Evolutionary conservation across 2,888 invertebrate genomes (phyloP), one percentile per base, ranked within the genome.

Genomic region (Anodontia alba): DNA sequence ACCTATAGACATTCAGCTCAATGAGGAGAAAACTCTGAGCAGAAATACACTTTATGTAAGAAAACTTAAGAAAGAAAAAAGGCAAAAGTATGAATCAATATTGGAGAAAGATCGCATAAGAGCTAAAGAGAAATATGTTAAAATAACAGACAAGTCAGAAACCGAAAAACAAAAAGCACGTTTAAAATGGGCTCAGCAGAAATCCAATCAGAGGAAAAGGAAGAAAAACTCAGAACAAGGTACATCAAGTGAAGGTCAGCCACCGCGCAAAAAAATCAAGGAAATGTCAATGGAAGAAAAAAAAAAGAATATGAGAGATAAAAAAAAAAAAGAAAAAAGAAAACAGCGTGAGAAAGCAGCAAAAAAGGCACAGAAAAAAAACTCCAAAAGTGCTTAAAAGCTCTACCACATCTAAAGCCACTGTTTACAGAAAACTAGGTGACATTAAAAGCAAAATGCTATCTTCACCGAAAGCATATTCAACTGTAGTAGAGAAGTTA

Each of bases 101-200:
- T 23, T 67, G 23, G 15, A 67, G 42, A 67, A 42, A 67, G 67
- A 67, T 23, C 36, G 67, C 7, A 23, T 38, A 42, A 67, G 67
- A 36, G 67, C 67, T 36, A 67, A 67, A 36, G 38, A 42, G 29
- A 67, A 67, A 15, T 67, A 67, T 67, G 42, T 67, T n/a, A 67
- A 67, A 36, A 36, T 67, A 38, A 38, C 36, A 67, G 42, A 67
- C 33, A 38, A n/a, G n/a, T n/a, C n/a, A n/a, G n/a, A n/a, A n/a
- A n/a, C n/a, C n/a, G n/a, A n/a, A n/a, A 67, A 67, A 42, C 42
- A 36, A 67, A 23, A 31, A 20, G 23, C 23, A 36, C 36, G 36
- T 38, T 38, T 67, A 23, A 67, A 67, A 67, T 67, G 67, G 67
- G 42, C 36, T 7, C 38, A 67, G 67, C 20, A 36, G 23, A 67